Base-by-base conservation (phyloP, 2,113 vertebrate species). In the Austrofundulus limnaeus region DNA sequence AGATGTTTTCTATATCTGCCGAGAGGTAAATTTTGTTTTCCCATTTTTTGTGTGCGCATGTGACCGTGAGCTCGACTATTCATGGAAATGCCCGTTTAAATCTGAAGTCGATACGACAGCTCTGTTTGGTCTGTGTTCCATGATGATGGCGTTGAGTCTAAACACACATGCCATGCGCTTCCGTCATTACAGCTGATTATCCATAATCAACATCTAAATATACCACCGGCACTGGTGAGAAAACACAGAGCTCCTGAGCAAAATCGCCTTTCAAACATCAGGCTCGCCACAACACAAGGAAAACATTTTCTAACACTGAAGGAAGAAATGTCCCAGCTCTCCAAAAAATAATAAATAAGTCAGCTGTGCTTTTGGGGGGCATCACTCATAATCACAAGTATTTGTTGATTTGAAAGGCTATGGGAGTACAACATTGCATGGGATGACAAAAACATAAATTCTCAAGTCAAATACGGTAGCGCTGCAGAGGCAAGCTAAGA, bases 201-300 rank as follows among this genome's bases (percentile, higher is more conserved):
- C 88, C 89, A 87, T 89, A 89, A 91, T 91, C 85, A 90, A 87
- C 88, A 88, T 91, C 88, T 84, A 91, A 89, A 89, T 90, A 88
- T 84, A 89, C 85, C 85, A 76, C 80, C 62, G 72, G 70, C 80
- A 56, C 75, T 53, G 19, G 78, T 91, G 92, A 92, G 83, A 81
- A 77, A 91, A 89, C 78, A 57, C 91, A 92, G 91, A 85, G 86
- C 77, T 80, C 81, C 73, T 10, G 37, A 79, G 82, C 61, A 71
- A 89, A 87, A 77, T 74, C 12, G 61, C 75, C 72, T 80, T 79
- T 85, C 72, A 85, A 87, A 87, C 74, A 73, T 87, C 50, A 66
- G 68, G 54, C 72, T 58, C 37, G 52, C 81, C 83, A 83, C 86
- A 83, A 86, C 71, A 87, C 73, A 85, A 79, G 72, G 74, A 80